Evolutionary conservation across 2,113 vertebrate species (phyloP), one percentile per base, ranked within the genome.

Genomic region (Rissa tridactyla): DNA sequence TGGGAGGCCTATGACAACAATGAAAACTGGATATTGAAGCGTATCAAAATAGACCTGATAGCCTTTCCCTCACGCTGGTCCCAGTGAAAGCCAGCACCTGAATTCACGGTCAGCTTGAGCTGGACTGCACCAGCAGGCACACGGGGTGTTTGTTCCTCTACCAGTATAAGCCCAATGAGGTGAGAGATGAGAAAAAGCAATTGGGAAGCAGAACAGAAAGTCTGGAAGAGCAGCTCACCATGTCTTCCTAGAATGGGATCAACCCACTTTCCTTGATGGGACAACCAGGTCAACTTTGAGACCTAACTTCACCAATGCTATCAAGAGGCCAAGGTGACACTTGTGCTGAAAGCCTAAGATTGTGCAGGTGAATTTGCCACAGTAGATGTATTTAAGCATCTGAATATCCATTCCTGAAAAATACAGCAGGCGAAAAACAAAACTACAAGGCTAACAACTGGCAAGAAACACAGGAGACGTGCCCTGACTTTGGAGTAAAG

Each of bases 171-270:
- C 46, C 68, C 71, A 54, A 36, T 1, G 19, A 26, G n/a, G n/a
- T 36, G 27, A 61, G 18, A 92, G 13, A 12, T 7, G 5, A 73
- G 49, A 17, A 8, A 77, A 77, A 84, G 13, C 21, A 13, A 44
- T 4, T 52, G 49, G 71, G 44, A 78, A 60, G 64, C 20, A 82
- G 51, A 47, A 32, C 5, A 46, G 64, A 9, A 49, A 22, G 64
- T 32, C 25, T 73, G 77, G 54, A 68, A 60, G 55, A 69, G 57
- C 26, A 92, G 30, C n/a, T 94, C 34, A 29, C 3, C 0, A 0
- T 38, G 36, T 34, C 2, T 13, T 14, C 42, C 6, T 16, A 21
- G 0, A 1, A 0, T 36, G 44, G 36, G 9, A 66, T 55, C 52
- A 15, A 19, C 42, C 8, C 8, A 2, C 12, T 12, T 26, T 34